These are phyloP conservation scores for Eulithis testata DNA, from an alignment of 2,888 invertebrate species.

Conservation along the genomic window DNA sequence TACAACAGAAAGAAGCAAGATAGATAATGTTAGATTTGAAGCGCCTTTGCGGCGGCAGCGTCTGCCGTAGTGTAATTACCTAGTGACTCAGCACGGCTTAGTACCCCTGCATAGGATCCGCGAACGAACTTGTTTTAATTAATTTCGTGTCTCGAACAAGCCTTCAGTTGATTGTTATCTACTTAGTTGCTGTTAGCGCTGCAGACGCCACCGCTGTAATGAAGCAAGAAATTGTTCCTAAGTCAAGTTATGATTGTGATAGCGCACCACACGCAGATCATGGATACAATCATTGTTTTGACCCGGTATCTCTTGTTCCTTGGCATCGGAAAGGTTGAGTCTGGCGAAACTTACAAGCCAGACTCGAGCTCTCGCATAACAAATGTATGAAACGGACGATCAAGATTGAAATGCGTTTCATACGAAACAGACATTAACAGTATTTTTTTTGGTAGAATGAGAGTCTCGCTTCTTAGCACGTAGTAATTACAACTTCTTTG, in stretches of 20 bases:
- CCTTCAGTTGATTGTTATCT: slow-evolving; percentile 83
- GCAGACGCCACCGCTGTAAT: slow-evolving; percentile 77
- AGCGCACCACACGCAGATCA: slow-evolving; percentile 37
- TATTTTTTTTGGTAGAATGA: no score
- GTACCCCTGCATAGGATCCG: slow-evolving; percentile 83
- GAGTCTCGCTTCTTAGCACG: no score
- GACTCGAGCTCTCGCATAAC: no score
- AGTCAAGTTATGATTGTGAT: slow-evolving; percentile 65
- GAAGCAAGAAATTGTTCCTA: slow-evolving; percentile 77
- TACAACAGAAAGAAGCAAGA: slow-evolving; percentile 62
- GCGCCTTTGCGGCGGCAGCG: slow-evolving; percentile 60
- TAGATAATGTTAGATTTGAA: slow-evolving; percentile 77
- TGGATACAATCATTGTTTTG: slow-evolving; percentile 19
- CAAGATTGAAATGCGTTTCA: no score
- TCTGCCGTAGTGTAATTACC: slow-evolving; percentile 78
- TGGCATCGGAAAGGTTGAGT: not conserved
- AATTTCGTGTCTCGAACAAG: slow-evolving; percentile 85
- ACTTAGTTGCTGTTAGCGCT: slow-evolving; percentile 82
- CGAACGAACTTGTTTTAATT: slow-evolving; percentile 85
- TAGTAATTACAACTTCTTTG: no score
- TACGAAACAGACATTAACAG: no score
- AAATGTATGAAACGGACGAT: no score
- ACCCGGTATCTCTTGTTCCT: slow-evolving; percentile 5
- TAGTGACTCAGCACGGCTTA: slow-evolving; percentile 83
- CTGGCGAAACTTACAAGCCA: no score